These are phyloP conservation scores for Clitarchus hookeri DNA, from an alignment of 2,888 invertebrate genomes.

Conservation along the genomic window DNA sequence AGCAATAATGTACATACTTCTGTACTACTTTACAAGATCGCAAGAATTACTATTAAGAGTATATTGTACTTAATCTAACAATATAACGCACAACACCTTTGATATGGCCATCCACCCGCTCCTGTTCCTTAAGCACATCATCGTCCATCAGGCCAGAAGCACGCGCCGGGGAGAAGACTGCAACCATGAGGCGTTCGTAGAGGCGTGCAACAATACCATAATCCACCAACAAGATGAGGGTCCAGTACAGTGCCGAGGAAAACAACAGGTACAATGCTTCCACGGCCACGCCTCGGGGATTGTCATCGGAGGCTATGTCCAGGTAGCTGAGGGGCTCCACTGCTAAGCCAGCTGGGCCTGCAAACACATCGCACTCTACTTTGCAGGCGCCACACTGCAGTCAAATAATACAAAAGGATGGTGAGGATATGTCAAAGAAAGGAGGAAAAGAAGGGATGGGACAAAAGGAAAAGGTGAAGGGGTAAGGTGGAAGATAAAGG, in stretches of 20 bases:
- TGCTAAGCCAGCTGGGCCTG: not conserved
- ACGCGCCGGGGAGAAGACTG: conserved; percentile 45
- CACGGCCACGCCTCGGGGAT: conserved; percentile 40
- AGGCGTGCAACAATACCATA: conserved; percentile 42
- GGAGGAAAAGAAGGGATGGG: no score
- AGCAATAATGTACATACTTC: no score
- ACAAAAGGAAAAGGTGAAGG: no score
- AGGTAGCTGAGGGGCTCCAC: conserved; percentile 38
- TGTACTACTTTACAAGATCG: no score
- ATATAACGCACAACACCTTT: not conserved
- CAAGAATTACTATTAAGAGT: no score
- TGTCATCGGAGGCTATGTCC: conserved; percentile 32
- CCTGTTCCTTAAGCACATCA: conserved; percentile 48
- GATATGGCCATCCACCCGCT: conserved; percentile 32
- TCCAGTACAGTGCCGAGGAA: conserved; percentile 42
- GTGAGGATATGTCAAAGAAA: no score
- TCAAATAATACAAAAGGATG: no score
- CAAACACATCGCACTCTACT: not conserved
- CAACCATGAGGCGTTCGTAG: conserved; percentile 48
- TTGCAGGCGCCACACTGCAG: no score
- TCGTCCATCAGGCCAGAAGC: conserved; percentile 46
- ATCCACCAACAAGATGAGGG: conserved; percentile 44
- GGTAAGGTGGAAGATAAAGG: no score
- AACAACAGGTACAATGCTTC: conserved; percentile 43
- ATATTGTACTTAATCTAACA: no score